A percentile compares a stretch with the other conserved stretches of the same genome.
Conservation (phyloP, 2,888 invertebrate species). For the Ormyrus labotus region DNA sequence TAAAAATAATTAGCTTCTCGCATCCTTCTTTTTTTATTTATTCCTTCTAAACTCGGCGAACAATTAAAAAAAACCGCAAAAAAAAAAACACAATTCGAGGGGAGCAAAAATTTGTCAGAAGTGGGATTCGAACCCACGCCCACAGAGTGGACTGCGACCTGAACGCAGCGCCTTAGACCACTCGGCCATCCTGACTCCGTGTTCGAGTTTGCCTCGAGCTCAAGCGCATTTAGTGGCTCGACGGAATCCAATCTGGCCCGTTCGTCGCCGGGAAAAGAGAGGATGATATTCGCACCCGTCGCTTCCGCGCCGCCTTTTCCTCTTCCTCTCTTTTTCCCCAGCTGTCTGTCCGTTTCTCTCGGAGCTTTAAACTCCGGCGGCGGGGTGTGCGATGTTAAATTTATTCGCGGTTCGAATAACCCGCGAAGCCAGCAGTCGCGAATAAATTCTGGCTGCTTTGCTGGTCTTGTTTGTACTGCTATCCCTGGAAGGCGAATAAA, state of each 20-base stretch:
- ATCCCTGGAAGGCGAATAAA: conserved; percentile 19
- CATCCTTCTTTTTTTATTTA: too few species aligned
- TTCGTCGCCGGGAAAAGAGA: neutral
- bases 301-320: conserved; percentile 3
- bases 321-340: neutral
- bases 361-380: neutral
- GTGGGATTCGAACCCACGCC: conserved; percentile 91
- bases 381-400: conserved; percentile 31
- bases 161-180: conserved; percentile 92
- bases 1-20: too few species aligned
- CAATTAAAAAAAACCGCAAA: neutral
- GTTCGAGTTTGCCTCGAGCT: neutral
- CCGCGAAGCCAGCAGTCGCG: conserved; percentile 8
- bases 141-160: conserved; percentile 89
- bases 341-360: neutral
- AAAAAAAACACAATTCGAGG: neutral
- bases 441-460: conserved; percentile 28
- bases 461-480: conserved; percentile 10
- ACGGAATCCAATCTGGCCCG: neutral
- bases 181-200: conserved; percentile 88
- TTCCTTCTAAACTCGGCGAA: neutral
- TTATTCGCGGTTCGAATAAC: conserved; percentile 44
- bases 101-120: conserved; percentile 80
- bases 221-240: neutral
- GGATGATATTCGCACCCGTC: neutral